A percentile compares a stretch with the other conserved stretches of the same genome.
Conservation (phyloP, 2,797 vertebrate genomes). For the Kryptolebias ocellatus region DNA sequence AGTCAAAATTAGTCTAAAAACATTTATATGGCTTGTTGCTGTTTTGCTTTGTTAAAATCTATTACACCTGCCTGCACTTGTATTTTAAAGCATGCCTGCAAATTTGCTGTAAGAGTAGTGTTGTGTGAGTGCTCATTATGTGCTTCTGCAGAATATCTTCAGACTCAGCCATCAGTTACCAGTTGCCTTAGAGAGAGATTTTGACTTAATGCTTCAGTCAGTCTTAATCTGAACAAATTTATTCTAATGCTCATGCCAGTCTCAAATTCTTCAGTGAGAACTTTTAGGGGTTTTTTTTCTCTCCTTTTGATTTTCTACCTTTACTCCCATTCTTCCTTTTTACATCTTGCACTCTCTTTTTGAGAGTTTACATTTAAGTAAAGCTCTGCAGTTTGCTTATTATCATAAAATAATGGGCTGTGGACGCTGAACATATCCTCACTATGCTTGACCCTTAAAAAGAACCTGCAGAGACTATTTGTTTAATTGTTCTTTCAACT, state of each 20-base stretch:
- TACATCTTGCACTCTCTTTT: conserved; percentile 13
- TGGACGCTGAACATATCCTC: conserved; percentile 57
- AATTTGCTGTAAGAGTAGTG: not conserved
- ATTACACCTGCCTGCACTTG: not conserved
- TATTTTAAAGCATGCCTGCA: not conserved
- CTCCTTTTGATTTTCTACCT: conserved; percentile 19
- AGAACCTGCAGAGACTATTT: not conserved
- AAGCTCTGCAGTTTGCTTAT: conserved; percentile 69
- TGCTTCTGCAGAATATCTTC: conserved; percentile 25
- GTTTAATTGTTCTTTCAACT: too few relatives aligned
- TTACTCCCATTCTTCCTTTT: conserved; percentile 25
- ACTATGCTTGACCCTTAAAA: conserved; percentile 50
- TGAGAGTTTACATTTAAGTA: conserved; percentile 61
- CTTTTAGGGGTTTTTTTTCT: not conserved
- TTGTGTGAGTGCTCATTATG: not conserved
- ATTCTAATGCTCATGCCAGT: conserved; percentile 52
- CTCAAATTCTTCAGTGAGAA: conserved; percentile 53
- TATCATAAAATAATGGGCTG: conserved; percentile 83
- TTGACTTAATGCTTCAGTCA: conserved; percentile 62
- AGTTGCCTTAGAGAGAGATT: conserved; percentile 58
- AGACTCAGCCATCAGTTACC: conserved; percentile 66
- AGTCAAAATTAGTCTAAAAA: not conserved
- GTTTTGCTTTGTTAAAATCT: not conserved
- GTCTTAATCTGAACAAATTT: conserved; percentile 54
- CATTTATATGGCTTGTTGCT: not conserved